Evolutionary conservation across 2,113 vertebrate species (phyloP).

Genomic region (Triplophysa dalaica): DNA sequence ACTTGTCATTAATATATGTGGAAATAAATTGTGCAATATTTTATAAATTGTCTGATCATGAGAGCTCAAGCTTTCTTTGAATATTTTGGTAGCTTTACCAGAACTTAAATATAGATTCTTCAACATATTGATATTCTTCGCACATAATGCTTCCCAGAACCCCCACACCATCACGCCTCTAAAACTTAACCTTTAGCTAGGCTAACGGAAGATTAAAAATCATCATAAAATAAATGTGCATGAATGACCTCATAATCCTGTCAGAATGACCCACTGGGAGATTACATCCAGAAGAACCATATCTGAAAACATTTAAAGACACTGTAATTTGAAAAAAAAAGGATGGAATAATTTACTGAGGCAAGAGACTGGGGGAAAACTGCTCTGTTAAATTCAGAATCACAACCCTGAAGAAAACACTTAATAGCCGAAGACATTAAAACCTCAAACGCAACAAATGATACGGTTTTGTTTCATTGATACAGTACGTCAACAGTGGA

Average conservation of each 20-base stretch:
- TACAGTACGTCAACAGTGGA: not conserved
- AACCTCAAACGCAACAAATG: not conserved
- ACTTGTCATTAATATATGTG: not conserved
- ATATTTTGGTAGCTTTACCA: not conserved
- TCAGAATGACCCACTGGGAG: constrained; percentile 4
- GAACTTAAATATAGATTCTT: not conserved
- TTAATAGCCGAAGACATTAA: not conserved
- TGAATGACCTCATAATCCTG: constrained; percentile 17
- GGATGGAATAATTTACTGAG: not conserved
- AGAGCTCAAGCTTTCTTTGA: not conserved
- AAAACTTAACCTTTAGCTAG: not conserved
- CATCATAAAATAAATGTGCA: not conserved
- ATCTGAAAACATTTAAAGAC: not conserved
- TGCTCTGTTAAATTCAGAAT: not conserved
- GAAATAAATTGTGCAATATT: not conserved
- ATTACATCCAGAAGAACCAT: constrained; percentile 6
- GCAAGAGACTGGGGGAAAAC: not conserved
- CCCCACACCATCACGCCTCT: not conserved
- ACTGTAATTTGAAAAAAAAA: not conserved
- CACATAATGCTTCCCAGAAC: not conserved
- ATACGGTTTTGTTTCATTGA: not conserved
- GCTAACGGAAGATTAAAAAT: no score
- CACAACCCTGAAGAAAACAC: not conserved
- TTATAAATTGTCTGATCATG: not conserved
- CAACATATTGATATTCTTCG: no score